These are phyloP conservation scores for Aegithalos caudatus DNA, from an alignment of 2,113 vertebrate species.

Conservation along the genomic window DNA sequence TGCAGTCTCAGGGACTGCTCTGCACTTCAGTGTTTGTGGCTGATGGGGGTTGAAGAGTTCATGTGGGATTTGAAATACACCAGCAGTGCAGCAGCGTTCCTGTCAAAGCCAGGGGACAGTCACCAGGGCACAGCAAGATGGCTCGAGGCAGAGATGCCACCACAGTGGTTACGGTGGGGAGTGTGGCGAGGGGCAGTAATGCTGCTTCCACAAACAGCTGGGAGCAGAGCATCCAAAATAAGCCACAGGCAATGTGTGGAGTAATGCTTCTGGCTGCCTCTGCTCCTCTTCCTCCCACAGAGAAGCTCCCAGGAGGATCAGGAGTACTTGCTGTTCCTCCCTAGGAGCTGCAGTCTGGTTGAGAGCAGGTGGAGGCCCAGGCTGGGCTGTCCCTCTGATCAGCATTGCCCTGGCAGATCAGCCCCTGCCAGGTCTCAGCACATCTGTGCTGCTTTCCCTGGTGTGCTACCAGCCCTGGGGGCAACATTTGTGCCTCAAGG, in stretches of 20 bases:
- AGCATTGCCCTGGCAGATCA: background rate
- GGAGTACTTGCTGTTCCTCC: background rate
- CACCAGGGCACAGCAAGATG: background rate
- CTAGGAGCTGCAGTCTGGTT: background rate
- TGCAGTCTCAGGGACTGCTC: background rate
- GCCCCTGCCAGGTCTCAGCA: background rate
- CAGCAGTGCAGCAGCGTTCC: background rate
- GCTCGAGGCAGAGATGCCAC: background rate
- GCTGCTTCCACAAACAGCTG: background rate
- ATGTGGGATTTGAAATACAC: accelerated
- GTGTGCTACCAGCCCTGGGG: background rate
- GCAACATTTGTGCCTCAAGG: background rate
- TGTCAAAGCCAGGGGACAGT: background rate
- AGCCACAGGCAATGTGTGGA: background rate
- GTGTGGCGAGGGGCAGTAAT: background rate
- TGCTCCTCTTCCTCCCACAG: background rate
- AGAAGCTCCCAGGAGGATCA: background rate
- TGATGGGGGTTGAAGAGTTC: background rate
- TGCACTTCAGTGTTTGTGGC: background rate
- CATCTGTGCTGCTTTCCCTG: background rate
- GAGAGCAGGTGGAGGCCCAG: accelerated
- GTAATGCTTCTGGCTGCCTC: background rate
- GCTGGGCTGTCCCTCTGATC: background rate
- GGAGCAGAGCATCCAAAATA: background rate
- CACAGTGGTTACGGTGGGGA: background rate